phyloP scores from a whole-genome alignment of 2,797 vertebrate species.

The Octomys mimax region DNA sequence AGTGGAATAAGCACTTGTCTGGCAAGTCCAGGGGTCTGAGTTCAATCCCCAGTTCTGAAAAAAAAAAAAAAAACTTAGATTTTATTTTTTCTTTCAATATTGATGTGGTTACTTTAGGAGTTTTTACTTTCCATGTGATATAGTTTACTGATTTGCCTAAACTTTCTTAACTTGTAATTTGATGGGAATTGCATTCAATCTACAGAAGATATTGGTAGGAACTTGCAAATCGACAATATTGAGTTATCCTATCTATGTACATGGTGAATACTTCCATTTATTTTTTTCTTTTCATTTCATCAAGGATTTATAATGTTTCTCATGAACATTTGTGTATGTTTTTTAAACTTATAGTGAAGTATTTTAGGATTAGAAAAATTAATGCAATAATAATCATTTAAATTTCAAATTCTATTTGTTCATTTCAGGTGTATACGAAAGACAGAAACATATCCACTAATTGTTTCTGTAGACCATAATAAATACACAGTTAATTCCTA shows the following conservation, averaged over 20 bases:
- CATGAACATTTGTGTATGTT: not conserved
- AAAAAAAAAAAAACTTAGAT: no score
- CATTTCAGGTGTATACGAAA: not conserved
- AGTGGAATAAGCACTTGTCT: no score
- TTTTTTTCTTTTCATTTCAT: no score
- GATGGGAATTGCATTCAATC: not conserved
- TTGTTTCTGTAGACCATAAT: not conserved
- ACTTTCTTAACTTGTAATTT: not conserved
- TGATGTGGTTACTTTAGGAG: no score
- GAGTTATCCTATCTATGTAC: not conserved
- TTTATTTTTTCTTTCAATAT: not conserved
- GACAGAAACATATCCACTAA: not conserved
- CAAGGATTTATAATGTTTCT: not conserved
- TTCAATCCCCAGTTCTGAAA: no score
- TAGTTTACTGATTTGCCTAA: not conserved
- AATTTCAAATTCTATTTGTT: not conserved
- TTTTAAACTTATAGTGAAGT: not conserved
- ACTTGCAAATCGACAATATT: not conserved
- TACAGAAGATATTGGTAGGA: not conserved
- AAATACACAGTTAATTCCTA: not conserved
- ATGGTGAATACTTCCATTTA: not conserved
- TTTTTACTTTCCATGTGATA: not conserved
- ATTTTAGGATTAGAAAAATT: no score
- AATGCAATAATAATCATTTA: not conserved
- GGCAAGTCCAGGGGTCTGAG: no score